Evolutionary conservation across 2,888 invertebrate species (phyloP).

Genomic region (Anarsia innoxiella): DNA sequence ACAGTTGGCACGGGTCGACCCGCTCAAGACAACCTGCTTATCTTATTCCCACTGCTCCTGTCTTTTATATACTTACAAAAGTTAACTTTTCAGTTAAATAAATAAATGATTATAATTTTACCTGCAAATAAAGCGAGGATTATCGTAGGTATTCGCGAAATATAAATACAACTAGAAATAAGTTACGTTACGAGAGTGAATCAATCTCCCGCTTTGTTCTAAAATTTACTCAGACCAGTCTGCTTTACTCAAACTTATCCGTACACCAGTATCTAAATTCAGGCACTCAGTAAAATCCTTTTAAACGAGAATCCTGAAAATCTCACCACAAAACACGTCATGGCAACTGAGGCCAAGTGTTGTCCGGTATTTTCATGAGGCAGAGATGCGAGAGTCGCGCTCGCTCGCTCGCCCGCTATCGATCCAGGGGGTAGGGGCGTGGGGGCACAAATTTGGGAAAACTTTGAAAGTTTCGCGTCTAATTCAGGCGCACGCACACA

Average conservation of each 20-base stretch:
- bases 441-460: conserved; percentile 74
- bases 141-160: too few species aligned
- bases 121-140: too few species aligned
- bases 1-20: conserved; percentile 62
- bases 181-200: too few species aligned
- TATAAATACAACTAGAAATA: too few species aligned
- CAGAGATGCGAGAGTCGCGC: conserved; percentile 53
- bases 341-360: conserved; percentile 56
- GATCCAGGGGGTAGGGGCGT: conserved; percentile 51
- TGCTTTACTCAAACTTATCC: conserved; percentile 4
- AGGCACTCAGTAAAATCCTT: conserved; percentile 34
- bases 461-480: conserved; percentile 76
- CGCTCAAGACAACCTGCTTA: conserved; percentile 37
- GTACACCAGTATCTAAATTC: conserved; percentile 21
- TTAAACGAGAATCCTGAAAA: conserved; percentile 28
- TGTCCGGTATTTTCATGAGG: conserved; percentile 68
- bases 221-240: too few species aligned
- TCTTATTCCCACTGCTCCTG: conserved; percentile 37
- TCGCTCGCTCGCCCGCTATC: conserved; percentile 64
- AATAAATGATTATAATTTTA: too few species aligned
- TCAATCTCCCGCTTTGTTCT: too few species aligned
- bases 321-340: conserved; percentile 54
- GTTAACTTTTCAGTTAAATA: conserved; percentile 1
- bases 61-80: conserved; percentile 19
- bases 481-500: conserved; percentile 76